Evolutionary conservation across 1,140 invertebrate species (phyloP), one percentile per base, ranked within the genome.

Genomic region (Bombus superbus): DNA sequence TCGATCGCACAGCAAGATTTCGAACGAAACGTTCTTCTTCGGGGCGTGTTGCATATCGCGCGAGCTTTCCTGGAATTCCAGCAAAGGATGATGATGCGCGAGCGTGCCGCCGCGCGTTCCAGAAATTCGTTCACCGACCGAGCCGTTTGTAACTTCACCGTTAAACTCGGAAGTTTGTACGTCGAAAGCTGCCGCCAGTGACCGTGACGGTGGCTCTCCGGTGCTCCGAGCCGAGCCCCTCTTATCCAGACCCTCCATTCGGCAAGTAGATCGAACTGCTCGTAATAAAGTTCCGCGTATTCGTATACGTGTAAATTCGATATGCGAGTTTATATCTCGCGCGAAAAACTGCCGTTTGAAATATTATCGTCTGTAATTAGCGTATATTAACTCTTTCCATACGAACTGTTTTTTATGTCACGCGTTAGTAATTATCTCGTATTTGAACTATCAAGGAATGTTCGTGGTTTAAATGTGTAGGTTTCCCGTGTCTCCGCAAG

Each of bases 91-190:
- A 77, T 68, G 80, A 22, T 53, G 42, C 9, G 57, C 53, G 40
- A n/a, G 25, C 72, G 42, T n/a, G 9, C 32, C 42, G 32, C n/a
- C 15, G 35, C n/a, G 53, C 83, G 83, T 85, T 80, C 76, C 83
- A 80, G 68, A 85, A 72, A 85, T 83, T 71, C 82, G 82, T 47
- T n/a, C 53, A 35, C 47, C 28, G 64, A n/a, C 42, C 15, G 28
- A 28, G 62, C 15, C 59, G 73, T 77, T 68, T 44, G 64, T 44
- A 78, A 77, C 75, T 79, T 79, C 66, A 73, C 68, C 77, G 83
- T 85, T 80, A 80, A 85, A 85, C 77, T 73, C 76, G 77, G 76
- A 84, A 84, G 83, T 84, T 68, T 42, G 42, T n/a, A 83, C 44
- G 64, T 57, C 47, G 66, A 69, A 28, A 79, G 32, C 53, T 74